Evolutionary conservation across 2,888 invertebrate genomes (phyloP), one percentile per base, ranked within the genome.

Genomic region (Tipula confusa): DNA sequence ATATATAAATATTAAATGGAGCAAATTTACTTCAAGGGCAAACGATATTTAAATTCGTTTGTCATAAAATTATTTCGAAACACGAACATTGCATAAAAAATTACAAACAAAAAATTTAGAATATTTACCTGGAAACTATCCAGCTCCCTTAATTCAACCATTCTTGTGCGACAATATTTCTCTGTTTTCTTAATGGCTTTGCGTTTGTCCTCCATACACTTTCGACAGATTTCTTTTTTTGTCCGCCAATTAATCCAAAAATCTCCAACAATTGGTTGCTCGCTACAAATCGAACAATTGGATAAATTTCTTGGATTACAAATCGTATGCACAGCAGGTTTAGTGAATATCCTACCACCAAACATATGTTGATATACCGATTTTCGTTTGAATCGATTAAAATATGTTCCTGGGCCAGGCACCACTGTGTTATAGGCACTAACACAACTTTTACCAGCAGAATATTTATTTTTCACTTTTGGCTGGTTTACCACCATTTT

Each of bases 211-310:
- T 43, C 84, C 88, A 88, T 88, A 83, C 89, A 89, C 0, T 29
- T 83, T 0, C 89, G 86, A 83, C 89, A 89, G 84, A 89, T 86
- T 48, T 89, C 88, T 85, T 87, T 86, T 83, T 88, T 87, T 6
- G 84, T 85, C 43, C 82, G 38, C 7, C 86, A 91, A 85, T 88
- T 91, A 84, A 91, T 91, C 91, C 92, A 93, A 85, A 92, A 93
- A 86, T 93, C 93, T 1, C 93, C 93, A 43, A 82, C 9, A 85
- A 85, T 36, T 0, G 89, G 88, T 0, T 83, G 84, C 83, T 86
- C 84, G 6, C 86, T 86, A 80, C 89, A 89, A n/a, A 85, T 86
- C 11, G 84, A 29, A 82, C 89, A 89, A 28, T 85, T 86, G 0
- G 87, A 86, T 1, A 36, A 83, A 64, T 88, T 88, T 0, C 33